Evolutionary conservation across 2,888 invertebrate species (phyloP).

Genomic region (Spisula solida): DNA sequence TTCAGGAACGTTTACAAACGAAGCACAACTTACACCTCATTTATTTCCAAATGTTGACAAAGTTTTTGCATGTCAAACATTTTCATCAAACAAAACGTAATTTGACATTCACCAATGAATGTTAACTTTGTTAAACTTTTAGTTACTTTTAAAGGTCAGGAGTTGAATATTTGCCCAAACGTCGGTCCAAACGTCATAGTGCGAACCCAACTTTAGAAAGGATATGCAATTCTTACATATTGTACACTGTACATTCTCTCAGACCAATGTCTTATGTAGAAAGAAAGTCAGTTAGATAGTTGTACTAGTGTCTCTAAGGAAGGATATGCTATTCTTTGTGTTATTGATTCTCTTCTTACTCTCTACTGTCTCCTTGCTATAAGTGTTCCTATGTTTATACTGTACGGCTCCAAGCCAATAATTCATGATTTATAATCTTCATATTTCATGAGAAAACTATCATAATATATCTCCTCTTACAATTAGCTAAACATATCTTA

Average conservation of each 20-base stretch:
- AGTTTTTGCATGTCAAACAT: no score
- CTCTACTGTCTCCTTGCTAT: background rate
- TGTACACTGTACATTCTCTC: background rate
- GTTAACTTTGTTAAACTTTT: no score
- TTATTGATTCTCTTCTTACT: conserved; percentile 6
- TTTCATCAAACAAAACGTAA: no score
- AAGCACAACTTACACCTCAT: no score
- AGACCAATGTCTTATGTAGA: background rate
- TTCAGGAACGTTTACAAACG: no score
- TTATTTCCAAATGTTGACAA: no score
- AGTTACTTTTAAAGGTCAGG: no score
- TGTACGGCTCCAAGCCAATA: background rate
- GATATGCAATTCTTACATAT: no score
- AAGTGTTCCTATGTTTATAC: background rate
- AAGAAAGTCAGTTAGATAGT: background rate
- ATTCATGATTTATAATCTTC: conserved; percentile 16
- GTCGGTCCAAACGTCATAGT: no score
- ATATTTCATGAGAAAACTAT: background rate
- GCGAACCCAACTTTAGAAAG: no score
- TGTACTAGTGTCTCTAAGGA: background rate
- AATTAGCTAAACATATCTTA: background rate
- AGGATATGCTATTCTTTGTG: conserved; percentile 10
- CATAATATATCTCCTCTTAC: background rate
- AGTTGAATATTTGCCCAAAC: no score
- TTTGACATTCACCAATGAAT: no score